These are phyloP conservation scores for Tupaia tana DNA, from an alignment of 2,113 vertebrate genomes.

Conservation along the genomic window DNA sequence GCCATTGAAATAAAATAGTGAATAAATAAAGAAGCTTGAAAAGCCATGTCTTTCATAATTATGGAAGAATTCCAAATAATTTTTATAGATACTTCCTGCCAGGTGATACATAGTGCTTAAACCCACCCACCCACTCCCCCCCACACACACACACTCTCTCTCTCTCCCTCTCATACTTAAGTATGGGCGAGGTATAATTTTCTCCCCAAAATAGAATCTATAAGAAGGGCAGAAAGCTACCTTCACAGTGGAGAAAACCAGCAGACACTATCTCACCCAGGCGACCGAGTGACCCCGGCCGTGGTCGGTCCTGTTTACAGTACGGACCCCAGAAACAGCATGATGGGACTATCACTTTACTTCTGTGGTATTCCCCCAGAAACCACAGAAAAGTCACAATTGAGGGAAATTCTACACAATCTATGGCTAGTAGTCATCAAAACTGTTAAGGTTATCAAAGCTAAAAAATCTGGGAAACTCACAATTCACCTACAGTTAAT, in stretches of 20 bases:
- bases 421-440: neutral
- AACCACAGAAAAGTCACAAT: neutral
- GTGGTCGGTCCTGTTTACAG: neutral
- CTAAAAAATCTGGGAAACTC: neutral
- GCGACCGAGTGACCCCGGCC: neutral
- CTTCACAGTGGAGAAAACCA: neutral
- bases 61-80: neutral
- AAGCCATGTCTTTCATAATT: neutral
- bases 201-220: neutral
- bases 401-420: neutral
- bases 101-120: neutral
- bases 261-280: neutral
- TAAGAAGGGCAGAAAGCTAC: neutral
- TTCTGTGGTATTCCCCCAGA: neutral
- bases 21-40: neutral
- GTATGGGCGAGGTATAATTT: neutral
- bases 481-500: no score
- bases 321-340: neutral
- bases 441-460: neutral
- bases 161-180: neutral
- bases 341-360: neutral
- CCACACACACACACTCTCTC: no score
- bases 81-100: neutral
- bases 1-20: neutral
- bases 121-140: accelerated